Percentiles rank a stretch among this genome's conserved stretches.
phyloP scores from a whole-genome alignment of 2,797 vertebrate genomes.

The Knipowitschia caucasica region DNA sequence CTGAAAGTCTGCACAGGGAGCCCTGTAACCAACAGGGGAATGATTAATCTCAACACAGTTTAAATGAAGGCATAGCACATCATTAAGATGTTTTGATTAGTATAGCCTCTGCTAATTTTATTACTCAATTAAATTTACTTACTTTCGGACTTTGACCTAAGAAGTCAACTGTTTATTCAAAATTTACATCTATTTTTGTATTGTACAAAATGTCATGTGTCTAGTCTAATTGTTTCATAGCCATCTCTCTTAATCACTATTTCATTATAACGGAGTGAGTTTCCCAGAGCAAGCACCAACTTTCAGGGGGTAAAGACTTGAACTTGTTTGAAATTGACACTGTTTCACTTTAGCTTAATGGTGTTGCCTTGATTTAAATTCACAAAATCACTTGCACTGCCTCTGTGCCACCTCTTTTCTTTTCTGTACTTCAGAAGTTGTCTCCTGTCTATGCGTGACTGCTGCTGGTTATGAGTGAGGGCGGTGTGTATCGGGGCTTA shows the following conservation, averaged over 20 bases:
- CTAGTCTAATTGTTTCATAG: too few species aligned
- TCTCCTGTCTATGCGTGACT: conserved; percentile 36
- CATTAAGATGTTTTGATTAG: neutral
- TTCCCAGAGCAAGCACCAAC: conserved; percentile 13
- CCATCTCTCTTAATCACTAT: neutral
- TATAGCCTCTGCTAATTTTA: neutral
- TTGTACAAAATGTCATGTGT: neutral
- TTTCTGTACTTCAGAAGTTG: conserved; percentile 55
- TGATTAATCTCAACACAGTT: conserved; percentile 11
- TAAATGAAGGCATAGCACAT: conserved; percentile 3
- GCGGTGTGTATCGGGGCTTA: conserved; percentile 65
- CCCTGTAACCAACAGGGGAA: conserved; percentile 20
- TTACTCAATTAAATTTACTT: neutral
- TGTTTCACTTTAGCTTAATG: conserved; percentile 52
- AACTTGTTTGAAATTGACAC: conserved; percentile 29
- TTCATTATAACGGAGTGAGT: conserved; percentile 12
- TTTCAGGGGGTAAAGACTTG: neutral
- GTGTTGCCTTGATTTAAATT: conserved; percentile 53
- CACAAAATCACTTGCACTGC: conserved; percentile 40
- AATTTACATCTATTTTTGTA: neutral
- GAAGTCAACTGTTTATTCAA: neutral
- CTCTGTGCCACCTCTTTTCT: conserved; percentile 48
- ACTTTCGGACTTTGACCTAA: neutral
- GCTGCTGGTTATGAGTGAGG: conserved; percentile 56
- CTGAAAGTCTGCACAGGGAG: conserved; percentile 23